A percentile compares a stretch with the other conserved stretches of the same genome.
Evolutionary conservation across 2,113 vertebrate species (phyloP).

Genomic region (Gymnocephalus cernua): DNA sequence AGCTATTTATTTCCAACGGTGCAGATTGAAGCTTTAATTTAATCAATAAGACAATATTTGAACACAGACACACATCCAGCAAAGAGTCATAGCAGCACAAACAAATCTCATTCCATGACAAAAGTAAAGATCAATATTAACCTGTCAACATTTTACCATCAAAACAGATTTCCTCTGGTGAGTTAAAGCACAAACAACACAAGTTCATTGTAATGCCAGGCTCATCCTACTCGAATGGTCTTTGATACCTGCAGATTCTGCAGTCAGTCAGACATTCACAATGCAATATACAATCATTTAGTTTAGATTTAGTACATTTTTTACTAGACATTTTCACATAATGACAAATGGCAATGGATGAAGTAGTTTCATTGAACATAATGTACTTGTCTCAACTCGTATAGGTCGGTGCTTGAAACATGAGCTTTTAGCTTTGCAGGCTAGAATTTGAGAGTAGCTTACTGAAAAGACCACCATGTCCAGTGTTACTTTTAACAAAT

Average conservation of each 20-base stretch:
- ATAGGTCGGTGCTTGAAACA: not conserved
- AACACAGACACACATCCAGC: not conserved
- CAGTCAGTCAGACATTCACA: not conserved
- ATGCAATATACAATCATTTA: not conserved
- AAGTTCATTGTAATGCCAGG: not conserved
- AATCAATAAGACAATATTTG: not conserved
- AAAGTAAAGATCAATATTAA: not conserved
- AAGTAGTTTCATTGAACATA: not conserved
- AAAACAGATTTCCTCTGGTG: not conserved
- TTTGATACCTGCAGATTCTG: not conserved
- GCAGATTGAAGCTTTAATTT: not conserved
- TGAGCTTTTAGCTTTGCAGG: not conserved
- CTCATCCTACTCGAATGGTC: not conserved
- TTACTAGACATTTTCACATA: not conserved
- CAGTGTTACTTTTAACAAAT: not conserved
- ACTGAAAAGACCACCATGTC: not conserved
- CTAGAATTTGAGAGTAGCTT: not conserved
- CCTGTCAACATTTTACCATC: not conserved
- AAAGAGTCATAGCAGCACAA: not conserved
- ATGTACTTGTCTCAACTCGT: not conserved
- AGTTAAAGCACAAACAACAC: not conserved
- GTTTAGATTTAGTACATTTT: not conserved
- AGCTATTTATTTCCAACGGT: not conserved
- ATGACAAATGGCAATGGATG: not conserved
- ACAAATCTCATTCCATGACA: not conserved